Conservation (phyloP, 2,113 vertebrate species). For the Danionella cerebrum region DNA sequence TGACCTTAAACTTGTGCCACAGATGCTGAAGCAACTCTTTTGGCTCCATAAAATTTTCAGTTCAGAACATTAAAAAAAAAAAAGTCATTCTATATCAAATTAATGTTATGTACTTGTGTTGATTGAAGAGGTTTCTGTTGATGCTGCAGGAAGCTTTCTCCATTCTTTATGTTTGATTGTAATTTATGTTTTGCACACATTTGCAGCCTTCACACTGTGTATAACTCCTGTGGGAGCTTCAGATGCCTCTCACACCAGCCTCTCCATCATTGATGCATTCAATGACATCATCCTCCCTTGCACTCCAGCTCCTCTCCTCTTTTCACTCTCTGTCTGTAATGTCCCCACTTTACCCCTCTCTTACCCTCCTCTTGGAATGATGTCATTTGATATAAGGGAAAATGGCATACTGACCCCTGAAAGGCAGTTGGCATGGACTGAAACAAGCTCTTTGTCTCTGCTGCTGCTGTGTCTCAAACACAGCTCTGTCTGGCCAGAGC, state of each 20-base stretch:
- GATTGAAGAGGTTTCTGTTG: no score
- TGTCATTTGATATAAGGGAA: conserved; percentile 62
- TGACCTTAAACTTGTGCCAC: no score
- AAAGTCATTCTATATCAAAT: no score
- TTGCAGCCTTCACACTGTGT: no score
- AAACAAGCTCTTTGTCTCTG: conserved; percentile 61
- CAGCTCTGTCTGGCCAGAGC: conserved; percentile 8
- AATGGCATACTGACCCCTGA: conserved; percentile 65
- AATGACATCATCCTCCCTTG: not conserved
- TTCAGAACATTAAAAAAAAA: no score
- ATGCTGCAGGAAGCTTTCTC: no score
- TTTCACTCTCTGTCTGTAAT: not conserved
- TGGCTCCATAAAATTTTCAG: no score
- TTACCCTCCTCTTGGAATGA: conserved; percentile 41
- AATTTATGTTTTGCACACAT: no score
- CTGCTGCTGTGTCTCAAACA: conserved; percentile 26
- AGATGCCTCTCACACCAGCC: conserved; percentile 24
- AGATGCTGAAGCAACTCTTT: no score
- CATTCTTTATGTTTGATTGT: no score
- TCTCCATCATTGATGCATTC: conserved; percentile 18
- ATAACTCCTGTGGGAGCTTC: no score
- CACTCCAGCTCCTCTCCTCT: not conserved
- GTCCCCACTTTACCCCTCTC: not conserved
- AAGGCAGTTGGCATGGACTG: conserved; percentile 48
- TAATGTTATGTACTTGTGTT: no score